phyloP scores from a whole-genome alignment of 2,888 invertebrate genomes.

The Branchipolynoe longqiensis region DNA sequence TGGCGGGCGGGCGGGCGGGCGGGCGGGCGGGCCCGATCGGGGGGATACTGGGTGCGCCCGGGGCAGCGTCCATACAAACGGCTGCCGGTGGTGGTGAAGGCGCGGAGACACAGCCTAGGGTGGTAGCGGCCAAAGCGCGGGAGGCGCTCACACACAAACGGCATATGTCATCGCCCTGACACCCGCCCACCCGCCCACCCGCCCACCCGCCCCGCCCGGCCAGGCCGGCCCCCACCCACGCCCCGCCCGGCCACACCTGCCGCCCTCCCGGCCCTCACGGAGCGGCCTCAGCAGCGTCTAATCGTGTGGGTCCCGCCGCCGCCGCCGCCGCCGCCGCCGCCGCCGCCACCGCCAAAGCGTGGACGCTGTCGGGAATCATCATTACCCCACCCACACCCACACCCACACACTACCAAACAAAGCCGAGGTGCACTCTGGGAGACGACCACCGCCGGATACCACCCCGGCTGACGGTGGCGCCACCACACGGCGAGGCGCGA shows the following conservation, averaged over 20 bases:
- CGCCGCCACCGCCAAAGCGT: background rate
- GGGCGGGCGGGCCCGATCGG: constrained; percentile 15
- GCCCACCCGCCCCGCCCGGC: background rate
- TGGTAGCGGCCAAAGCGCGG: background rate
- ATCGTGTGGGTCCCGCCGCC: background rate
- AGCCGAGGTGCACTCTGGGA: constrained; percentile 15
- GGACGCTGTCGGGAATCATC: no score
- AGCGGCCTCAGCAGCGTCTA: background rate
- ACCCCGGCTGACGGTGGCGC: constrained; percentile 36
- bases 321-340: background rate
- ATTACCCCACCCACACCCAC: background rate
- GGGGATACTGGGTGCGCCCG: background rate
- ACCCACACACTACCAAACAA: background rate
- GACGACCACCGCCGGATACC: constrained; percentile 33
- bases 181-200: background rate
- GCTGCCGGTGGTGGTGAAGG: background rate
- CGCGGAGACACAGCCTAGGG: background rate
- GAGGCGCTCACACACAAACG: background rate
- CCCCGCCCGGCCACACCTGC: background rate
- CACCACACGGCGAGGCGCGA: constrained; percentile 36
- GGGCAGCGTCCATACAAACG: background rate
- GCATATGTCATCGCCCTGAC: constrained; percentile 25
- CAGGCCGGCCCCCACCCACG: background rate
- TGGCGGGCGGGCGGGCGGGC: background rate
- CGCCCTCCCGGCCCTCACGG: background rate